phyloP scores from a whole-genome alignment of 2,888 invertebrate species.

The Erynnis tages region DNA sequence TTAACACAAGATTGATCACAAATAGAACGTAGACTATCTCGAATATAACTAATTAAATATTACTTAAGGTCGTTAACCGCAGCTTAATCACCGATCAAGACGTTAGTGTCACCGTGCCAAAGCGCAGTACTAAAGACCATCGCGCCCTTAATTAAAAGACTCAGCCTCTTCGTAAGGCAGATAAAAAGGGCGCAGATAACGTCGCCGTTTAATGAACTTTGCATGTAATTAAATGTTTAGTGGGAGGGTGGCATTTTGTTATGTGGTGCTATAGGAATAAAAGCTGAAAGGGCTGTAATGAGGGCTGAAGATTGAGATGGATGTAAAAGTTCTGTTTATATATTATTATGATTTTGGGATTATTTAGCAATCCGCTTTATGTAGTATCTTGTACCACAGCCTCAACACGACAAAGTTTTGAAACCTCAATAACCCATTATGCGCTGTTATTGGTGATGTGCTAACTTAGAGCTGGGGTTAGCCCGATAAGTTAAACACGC shows the following conservation, averaged over 20 bases:
- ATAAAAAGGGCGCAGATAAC: constrained; percentile 22
- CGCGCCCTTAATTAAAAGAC: constrained; percentile 26
- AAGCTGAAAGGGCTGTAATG: background rate
- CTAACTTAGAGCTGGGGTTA: background rate
- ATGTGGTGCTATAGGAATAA: constrained; percentile 2
- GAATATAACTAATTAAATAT: too few relatives aligned
- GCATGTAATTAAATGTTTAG: constrained; percentile 22
- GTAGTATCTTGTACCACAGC: background rate
- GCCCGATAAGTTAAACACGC: constrained; percentile 5
- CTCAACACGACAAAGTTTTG: background rate
- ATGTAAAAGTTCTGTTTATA: background rate
- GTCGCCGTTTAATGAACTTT: constrained; percentile 26
- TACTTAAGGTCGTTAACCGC: too few relatives aligned
- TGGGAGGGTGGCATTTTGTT: constrained; percentile 5
- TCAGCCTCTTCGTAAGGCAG: constrained; percentile 23
- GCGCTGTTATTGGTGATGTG: constrained; percentile 5
- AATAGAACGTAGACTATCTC: too few relatives aligned
- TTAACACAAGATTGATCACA: too few relatives aligned
- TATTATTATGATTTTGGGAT: too few relatives aligned
- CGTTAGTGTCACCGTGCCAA: background rate
- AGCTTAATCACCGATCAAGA: background rate
- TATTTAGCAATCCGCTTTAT: too few relatives aligned
- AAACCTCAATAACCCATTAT: constrained; percentile 1
- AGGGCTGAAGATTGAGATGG: background rate
- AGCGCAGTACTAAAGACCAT: constrained; percentile 9